A percentile compares a stretch with the other conserved stretches of the same genome.
phyloP scores from a whole-genome alignment of 1,140 invertebrate genomes.

The Lordiphosa collinella region DNA sequence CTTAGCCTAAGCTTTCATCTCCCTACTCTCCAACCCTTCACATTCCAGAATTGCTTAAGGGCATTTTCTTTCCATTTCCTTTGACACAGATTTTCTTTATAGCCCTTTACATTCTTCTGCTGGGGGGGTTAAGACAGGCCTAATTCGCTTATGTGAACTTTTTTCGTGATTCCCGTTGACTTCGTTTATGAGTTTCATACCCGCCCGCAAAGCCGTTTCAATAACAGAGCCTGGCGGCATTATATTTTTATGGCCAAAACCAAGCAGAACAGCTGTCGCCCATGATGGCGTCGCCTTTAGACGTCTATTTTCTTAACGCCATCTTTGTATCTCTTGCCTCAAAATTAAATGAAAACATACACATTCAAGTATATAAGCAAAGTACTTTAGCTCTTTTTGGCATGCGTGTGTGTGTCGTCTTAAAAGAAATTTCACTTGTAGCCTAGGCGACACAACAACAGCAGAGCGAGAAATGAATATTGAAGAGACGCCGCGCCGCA shows the following conservation, averaged over 20 bases:
- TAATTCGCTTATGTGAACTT: slow-evolving; percentile 35
- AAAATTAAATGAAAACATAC: slow-evolving; percentile 77
- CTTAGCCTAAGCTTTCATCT: neutral
- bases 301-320: slow-evolving; percentile 42
- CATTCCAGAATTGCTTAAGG: slow-evolving; percentile 9
- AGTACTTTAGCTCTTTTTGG: slow-evolving; percentile 58
- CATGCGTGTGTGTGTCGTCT: slow-evolving; percentile 41
- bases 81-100: slow-evolving; percentile 58
- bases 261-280: slow-evolving; percentile 64
- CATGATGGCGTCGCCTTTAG: slow-evolving; percentile 40
- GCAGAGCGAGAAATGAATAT: slow-evolving; percentile 36
- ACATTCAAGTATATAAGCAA: slow-evolving; percentile 32
- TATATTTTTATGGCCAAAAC: slow-evolving; percentile 60
- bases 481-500: slow-evolving; percentile 42
- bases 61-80: slow-evolving; percentile 31
- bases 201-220: slow-evolving; percentile 37
- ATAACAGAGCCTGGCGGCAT: slow-evolving; percentile 62
- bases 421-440: slow-evolving; percentile 47
- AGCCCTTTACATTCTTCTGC: slow-evolving; percentile 35
- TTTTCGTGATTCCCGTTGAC: slow-evolving; percentile 3
- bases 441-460: slow-evolving; percentile 36
- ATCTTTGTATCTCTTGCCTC: slow-evolving; percentile 62
- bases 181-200: slow-evolving; percentile 17
- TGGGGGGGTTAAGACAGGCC: neutral
- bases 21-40: slow-evolving; percentile 10